These are phyloP conservation scores for Paracanthobrama guichenoti DNA, from an alignment of 2,113 vertebrate species.

Conservation along the genomic window DNA sequence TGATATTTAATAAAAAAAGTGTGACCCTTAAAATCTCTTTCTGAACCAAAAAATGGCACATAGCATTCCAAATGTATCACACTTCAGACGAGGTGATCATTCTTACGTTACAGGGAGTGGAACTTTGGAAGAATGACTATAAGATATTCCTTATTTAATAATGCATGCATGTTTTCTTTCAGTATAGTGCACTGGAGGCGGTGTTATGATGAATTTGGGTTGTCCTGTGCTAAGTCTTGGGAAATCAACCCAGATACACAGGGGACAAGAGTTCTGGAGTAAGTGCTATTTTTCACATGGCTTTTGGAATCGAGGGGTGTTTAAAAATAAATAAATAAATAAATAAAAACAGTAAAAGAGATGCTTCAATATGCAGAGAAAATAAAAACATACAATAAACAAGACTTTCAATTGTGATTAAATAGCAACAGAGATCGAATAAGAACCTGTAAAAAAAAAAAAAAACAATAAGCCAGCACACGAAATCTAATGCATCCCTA, in stretches of 20 bases:
- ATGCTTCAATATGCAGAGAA: neutral
- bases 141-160: conserved; percentile 45
- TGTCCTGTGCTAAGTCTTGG: conserved; percentile 21
- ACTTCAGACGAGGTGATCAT: conserved; percentile 8
- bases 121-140: conserved; percentile 20
- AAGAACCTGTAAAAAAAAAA: too few species aligned
- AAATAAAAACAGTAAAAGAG: neutral
- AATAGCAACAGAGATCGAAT: neutral
- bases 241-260: conserved; percentile 17
- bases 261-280: conserved; percentile 24
- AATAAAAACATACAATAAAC: neutral
- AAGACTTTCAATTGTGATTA: neutral
- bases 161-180: conserved; percentile 55
- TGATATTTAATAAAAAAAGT: neutral
- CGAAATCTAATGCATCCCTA: too few species aligned
- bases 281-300: conserved; percentile 4
- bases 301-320: neutral
- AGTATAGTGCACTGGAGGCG: conserved; percentile 45
- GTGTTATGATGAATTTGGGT: conserved; percentile 46
- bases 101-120: neutral
- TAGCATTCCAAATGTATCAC: neutral
- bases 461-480: too few species aligned
- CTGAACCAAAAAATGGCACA: too few species aligned
- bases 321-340: neutral
- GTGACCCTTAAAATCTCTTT: too few species aligned